Evolutionary conservation across 1,140 invertebrate genomes (phyloP).

Genomic region (Pomacea maculata): DNA sequence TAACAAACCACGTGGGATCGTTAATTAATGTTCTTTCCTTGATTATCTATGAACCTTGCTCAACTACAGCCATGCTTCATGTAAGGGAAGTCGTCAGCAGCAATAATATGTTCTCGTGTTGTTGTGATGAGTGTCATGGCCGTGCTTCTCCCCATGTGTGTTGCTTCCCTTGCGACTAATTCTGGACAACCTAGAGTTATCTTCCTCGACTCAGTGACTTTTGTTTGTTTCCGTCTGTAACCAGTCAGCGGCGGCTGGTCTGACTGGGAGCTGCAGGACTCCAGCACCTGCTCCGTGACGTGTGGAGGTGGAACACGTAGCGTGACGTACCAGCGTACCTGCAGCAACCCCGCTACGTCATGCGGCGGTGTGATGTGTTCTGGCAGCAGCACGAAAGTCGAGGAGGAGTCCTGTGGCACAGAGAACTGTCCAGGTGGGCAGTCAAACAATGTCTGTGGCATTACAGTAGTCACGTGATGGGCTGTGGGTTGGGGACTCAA

Average conservation of each 20-base stretch:
- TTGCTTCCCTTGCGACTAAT: too few relatives aligned
- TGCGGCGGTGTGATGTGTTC: slow-evolving; percentile 28
- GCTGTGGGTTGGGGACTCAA: too few relatives aligned
- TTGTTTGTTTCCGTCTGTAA: not conserved
- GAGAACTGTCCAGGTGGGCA: slow-evolving; percentile 29
- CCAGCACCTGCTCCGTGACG: slow-evolving; percentile 17
- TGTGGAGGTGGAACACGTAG: slow-evolving; percentile 32
- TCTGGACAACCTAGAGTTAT: too few relatives aligned
- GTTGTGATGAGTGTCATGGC: too few relatives aligned
- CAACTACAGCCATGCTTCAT: too few relatives aligned
- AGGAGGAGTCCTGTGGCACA: slow-evolving; percentile 22
- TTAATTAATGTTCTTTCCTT: too few relatives aligned
- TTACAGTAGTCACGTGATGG: slow-evolving; percentile 3
- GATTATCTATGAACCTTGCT: too few relatives aligned
- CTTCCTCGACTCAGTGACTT: too few relatives aligned
- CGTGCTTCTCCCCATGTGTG: too few relatives aligned
- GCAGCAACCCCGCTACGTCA: slow-evolving; percentile 30
- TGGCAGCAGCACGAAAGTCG: not conserved
- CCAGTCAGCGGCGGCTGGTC: slow-evolving; percentile 34
- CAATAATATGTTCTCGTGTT: too few relatives aligned
- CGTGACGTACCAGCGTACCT: slow-evolving; percentile 13
- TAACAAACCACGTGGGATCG: too few relatives aligned
- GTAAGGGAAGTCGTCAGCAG: too few relatives aligned
- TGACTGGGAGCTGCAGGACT: slow-evolving; percentile 13
- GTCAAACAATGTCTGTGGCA: slow-evolving; percentile 5